Evolutionary conservation across 2,797 vertebrate species (phyloP).

Genomic region (Pipistrellus pipistrellus): DNA sequence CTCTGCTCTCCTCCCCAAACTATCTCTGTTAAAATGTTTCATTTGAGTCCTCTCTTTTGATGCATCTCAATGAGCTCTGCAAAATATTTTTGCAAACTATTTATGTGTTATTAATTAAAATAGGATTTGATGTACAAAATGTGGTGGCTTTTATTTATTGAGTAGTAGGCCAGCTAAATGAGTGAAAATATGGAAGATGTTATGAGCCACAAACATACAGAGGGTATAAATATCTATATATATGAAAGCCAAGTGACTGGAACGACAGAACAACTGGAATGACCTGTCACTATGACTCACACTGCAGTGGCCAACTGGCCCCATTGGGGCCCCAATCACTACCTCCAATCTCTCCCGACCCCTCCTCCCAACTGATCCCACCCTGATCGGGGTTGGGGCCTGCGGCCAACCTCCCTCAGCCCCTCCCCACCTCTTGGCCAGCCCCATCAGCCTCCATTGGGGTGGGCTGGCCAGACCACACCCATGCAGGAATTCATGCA

Average conservation of each 20-base stretch:
- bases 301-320: too few species aligned
- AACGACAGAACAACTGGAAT: too few species aligned
- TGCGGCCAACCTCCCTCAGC: too few species aligned
- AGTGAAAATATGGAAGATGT: neutral
- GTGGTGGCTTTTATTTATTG: constrained; percentile 64
- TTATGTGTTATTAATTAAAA: constrained; percentile 6
- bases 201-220: constrained; percentile 39
- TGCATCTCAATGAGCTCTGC: neutral
- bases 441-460: too few species aligned
- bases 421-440: fast-evolving
- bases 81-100: constrained; percentile 18
- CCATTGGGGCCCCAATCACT: too few species aligned
- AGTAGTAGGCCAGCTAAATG: constrained; percentile 51
- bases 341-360: fast-evolving
- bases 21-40: neutral
- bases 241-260: neutral
- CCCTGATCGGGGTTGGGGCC: too few species aligned
- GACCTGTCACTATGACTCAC: too few species aligned
- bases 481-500: too few species aligned
- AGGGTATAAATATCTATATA: neutral
- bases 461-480: too few species aligned
- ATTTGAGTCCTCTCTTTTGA: neutral
- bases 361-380: too few species aligned
- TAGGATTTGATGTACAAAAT: constrained; percentile 47
- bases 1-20: neutral